Evolutionary conservation across 2,888 invertebrate genomes (phyloP).

Genomic region (Eremobia ochroleuca): DNA sequence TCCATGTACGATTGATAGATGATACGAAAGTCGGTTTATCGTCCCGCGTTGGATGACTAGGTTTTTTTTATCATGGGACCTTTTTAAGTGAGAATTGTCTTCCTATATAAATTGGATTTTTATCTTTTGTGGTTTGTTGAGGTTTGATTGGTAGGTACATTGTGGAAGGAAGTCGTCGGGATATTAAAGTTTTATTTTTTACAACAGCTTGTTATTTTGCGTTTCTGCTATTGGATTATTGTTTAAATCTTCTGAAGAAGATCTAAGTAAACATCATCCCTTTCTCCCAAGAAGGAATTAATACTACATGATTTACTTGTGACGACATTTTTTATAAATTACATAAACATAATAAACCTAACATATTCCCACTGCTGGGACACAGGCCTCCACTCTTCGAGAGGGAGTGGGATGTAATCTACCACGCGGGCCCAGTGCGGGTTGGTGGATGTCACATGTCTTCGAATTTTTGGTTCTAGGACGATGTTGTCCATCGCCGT

Average conservation of each 20-base stretch:
- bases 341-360: too few relatives aligned
- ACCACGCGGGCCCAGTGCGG: not conserved
- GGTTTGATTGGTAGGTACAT: constrained; percentile 74
- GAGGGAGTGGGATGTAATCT: not conserved
- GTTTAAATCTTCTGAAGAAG: not conserved
- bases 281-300: not conserved
- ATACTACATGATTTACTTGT: not conserved
- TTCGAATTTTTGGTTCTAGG: too few relatives aligned
- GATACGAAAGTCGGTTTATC: constrained; percentile 82
- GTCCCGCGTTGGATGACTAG: constrained; percentile 74
- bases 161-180: constrained; percentile 61
- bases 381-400: too few relatives aligned
- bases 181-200: constrained; percentile 43
- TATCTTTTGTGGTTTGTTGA: constrained; percentile 73
- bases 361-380: too few relatives aligned
- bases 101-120: constrained; percentile 84
- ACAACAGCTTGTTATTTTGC: constrained; percentile 1
- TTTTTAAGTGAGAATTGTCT: constrained; percentile 87
- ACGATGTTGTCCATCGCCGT: too few relatives aligned
- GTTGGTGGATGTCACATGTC: not conserved
- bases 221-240: not conserved
- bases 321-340: not conserved
- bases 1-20: constrained; percentile 88
- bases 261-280: too few relatives aligned
- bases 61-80: constrained; percentile 82